Evolutionary conservation across 1,140 invertebrate genomes (phyloP), one percentile per base, ranked within the genome.

Genomic region (Sycobia sp.): DNA sequence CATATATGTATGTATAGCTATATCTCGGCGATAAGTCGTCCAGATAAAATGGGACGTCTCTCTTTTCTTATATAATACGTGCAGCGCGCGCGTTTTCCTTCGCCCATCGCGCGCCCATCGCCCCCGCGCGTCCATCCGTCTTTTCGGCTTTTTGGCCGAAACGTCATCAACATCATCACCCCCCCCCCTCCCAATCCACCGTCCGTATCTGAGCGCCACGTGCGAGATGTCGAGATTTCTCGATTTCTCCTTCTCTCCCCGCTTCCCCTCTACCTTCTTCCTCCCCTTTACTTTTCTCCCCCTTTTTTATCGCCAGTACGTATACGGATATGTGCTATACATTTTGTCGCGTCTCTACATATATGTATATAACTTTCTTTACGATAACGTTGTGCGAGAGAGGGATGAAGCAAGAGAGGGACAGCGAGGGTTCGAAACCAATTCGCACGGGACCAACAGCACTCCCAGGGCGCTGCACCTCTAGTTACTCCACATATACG

Each of bases 1-100:
- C n/a, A n/a, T n/a, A n/a, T n/a, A n/a, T n/a, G n/a, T n/a, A n/a
- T n/a, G n/a, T n/a, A n/a, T n/a, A n/a, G n/a, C n/a, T n/a, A n/a
- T n/a, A n/a, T n/a, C n/a, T n/a, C n/a, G n/a, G 59, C 66, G 69
- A 74, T 74, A 74, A 74, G 69, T 72, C 69, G 67, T n/a, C 56
- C 57, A 73, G 73, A 74, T 73, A 74, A 74, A 39, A 43, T 54
- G 58, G 62, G 65, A 67, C 64, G 54, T 70, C 70, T 65, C 67
- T 59, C 66, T 47, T 49, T 18, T 43, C 36, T 39, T 36, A 25
- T 41, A 25, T 41, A 18, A 22, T 22, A 16, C 23, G 36, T 10
- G 4, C 18, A n/a, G 23, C n/a, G 36, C 22, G 38, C 38, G 16
- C 4, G n/a, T n/a, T n/a, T n/a, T n/a, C n/a, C 1, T n/a, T 39